Evolutionary conservation across 2,113 vertebrate species (phyloP).

Genomic region (Halichoeres trimaculatus): DNA sequence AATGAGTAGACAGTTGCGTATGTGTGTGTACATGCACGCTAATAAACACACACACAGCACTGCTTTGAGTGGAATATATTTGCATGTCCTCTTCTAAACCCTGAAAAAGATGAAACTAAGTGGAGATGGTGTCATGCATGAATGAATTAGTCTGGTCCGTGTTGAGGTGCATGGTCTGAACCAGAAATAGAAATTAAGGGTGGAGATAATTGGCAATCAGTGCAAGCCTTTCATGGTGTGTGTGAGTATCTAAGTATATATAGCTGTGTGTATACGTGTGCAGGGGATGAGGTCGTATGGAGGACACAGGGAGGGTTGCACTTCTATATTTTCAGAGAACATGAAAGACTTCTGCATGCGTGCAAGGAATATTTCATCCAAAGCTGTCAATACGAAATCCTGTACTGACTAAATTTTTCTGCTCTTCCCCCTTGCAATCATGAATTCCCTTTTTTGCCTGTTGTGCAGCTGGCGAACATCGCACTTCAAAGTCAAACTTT

Average conservation of each 20-base stretch:
- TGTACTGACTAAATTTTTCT: neutral
- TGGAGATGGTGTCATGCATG: neutral
- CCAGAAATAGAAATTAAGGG: slow-evolving; percentile 10
- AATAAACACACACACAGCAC: slow-evolving; percentile 12
- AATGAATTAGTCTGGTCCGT: neutral
- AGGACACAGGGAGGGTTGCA: slow-evolving; percentile 25
- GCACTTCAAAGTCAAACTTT: slow-evolving; percentile 30
- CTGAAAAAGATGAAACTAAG: slow-evolving; percentile 9
- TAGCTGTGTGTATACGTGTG: neutral
- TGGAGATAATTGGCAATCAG: slow-evolving; percentile 41
- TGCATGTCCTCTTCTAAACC: slow-evolving; percentile 40
- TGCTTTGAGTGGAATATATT: slow-evolving; percentile 27
- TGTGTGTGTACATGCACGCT: slow-evolving; percentile 1
- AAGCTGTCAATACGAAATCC: slow-evolving; percentile 17
- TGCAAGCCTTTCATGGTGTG: slow-evolving; percentile 1
- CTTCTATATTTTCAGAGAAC: neutral
- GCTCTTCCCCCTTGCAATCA: slow-evolving; percentile 10
- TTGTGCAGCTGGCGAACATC: neutral
- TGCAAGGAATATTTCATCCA: slow-evolving; percentile 12
- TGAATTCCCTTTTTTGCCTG: slow-evolving; percentile 25
- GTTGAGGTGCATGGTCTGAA: slow-evolving; percentile 18
- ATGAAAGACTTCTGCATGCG: slow-evolving; percentile 4
- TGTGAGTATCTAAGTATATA: neutral
- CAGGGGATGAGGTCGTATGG: slow-evolving; percentile 1
- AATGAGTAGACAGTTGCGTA: slow-evolving; percentile 68